Base-by-base conservation (phyloP, 2,797 vertebrate genomes). In the Gallinago solitaria region DNA sequence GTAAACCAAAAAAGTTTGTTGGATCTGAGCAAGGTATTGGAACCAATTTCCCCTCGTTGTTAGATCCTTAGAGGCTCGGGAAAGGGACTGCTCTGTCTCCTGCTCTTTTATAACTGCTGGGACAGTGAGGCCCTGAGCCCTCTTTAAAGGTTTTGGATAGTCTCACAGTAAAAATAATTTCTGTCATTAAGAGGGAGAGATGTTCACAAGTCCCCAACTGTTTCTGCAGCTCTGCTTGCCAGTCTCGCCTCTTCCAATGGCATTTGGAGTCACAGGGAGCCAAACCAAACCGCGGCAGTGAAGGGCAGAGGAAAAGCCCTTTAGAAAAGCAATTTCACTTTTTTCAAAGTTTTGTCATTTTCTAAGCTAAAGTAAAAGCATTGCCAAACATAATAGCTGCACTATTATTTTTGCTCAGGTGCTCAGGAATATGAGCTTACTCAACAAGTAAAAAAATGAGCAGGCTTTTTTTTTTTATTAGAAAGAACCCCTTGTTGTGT, bases 391-490 rank as follows among this genome's bases (percentile, higher is more conserved):
- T 4, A 94, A 84, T 13, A 94, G 53, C 59, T 37, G 45, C 53
- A 9, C 48, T 20, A 16, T 79, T 84, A 32, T 37, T 88, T 50
- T 59, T 87, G 70, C 68, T 94, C 95, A 90, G 90, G 92, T 92
- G 90, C 27, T 64, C 47, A 59, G 69, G 48, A 87, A 41, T 17
- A 37, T 6, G 68, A 90, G 71, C 50, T 89, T 17, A 9, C 9
- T 69, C 43, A 51, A 65, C 25, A 37, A 37, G 45, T 41, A 9
- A 27, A 53, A 60, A 80, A 93, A 45, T 0, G 32, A 84, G 56
- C 39, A 51, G 50, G 45, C 39, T 48, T 48, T 68, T 24, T 68
- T 24, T 73, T 28, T 47, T 21, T 47, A 32, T 64, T 70, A 39
- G 84, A 57, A 93, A 90, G 71, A 79, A 89, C 37, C 12, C 21